Base-by-base conservation (phyloP, 2,888 invertebrate species). In the Tanypteryx hageni region DNA sequence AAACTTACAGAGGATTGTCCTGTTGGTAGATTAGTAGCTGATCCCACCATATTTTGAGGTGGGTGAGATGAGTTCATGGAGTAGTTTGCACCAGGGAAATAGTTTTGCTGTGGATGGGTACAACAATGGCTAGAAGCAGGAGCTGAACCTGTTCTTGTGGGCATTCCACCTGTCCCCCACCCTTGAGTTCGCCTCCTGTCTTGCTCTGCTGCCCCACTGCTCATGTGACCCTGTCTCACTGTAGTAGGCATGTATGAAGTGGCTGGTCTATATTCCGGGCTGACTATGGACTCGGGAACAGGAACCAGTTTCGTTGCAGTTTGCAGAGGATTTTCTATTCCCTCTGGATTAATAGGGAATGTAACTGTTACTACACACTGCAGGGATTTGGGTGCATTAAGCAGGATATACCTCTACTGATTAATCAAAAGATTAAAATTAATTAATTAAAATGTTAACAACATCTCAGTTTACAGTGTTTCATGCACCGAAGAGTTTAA, bases 231-330 rank as follows among this genome's bases (percentile, higher is more conserved):
- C 92, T 58, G 81, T 44, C 92, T 92, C 2, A 11, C 59, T 4
- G 58, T 16, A 0, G 92, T 22, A 18, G 82, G 81, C 64, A 85
- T 59, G 64, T 85, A 82, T 7, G 89, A 76, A 13, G 64, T 44
- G 2, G 92, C 85, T 44, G 95, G 95, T 68, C 95, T 96, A 94
- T 97, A 97, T 94, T 98, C 98, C 0, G 98, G 98, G 94, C 98
- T 98, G 97, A 98, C 98, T 1, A 98, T 95, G 0, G 98, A 97
- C 94, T 98, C 98, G 0, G 98, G 98, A 58, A 98, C 98, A 0
- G 98, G 98, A 0, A 98, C 97, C 96, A 98, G 97, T 95, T 98
- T 98, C 0, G 98, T 98, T 14, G 98, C 97, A 14, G 98, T 97
- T 94, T 97, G 97, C 93, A 98, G 95, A 0, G 98, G 93, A 92